A percentile compares a stretch with the other conserved stretches of the same genome.
These are phyloP conservation scores for Phataginus tetradactyla DNA, from an alignment of 2,797 vertebrate genomes.

Conservation along the genomic window DNA sequence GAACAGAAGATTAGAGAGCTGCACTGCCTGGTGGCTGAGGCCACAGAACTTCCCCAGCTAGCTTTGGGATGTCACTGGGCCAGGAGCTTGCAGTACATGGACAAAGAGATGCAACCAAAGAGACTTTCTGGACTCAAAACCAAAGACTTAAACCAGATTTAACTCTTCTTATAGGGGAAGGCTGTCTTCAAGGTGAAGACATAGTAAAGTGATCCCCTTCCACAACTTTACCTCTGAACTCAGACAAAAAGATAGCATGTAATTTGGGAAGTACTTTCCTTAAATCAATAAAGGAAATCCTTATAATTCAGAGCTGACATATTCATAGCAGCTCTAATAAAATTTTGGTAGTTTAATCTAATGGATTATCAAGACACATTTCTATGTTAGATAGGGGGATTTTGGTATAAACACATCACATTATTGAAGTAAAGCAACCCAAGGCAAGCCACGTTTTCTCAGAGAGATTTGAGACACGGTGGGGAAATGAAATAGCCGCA, in stretches of 20 bases:
- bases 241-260: background rate
- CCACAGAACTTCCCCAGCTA: background rate
- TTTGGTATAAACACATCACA: background rate
- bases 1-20: background rate
- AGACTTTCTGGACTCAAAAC: background rate
- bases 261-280: background rate
- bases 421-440: background rate
- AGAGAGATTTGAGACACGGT: background rate
- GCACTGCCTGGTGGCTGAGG: background rate
- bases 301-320: background rate
- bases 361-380: background rate
- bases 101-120: background rate
- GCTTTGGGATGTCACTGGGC: background rate
- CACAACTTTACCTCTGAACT: background rate
- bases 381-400: background rate
- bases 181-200: background rate
- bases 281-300: background rate
- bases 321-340: background rate
- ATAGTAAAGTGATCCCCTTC: background rate
- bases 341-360: background rate
- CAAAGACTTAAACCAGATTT: background rate
- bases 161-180: background rate
- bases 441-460: background rate
- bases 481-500: background rate
- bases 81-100: background rate